These are phyloP conservation scores for Megalops cyprinoides DNA, from an alignment of 2,797 vertebrate genomes.

Conservation along the genomic window DNA sequence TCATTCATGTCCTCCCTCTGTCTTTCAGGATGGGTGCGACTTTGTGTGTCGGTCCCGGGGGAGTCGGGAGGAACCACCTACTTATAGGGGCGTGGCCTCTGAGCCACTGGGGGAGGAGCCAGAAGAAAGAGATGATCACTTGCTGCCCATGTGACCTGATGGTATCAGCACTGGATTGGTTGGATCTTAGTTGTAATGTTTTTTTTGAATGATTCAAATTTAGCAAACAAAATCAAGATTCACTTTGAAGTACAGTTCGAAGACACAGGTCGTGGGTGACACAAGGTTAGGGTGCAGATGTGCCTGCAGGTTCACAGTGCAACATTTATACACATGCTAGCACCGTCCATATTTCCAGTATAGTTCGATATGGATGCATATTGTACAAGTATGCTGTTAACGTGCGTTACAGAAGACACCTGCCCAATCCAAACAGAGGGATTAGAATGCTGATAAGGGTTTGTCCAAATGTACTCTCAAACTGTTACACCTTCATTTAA, in stretches of 20 bases:
- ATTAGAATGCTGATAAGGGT: constrained; percentile 19
- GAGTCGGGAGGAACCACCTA: constrained; percentile 75
- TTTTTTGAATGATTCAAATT: constrained; percentile 49
- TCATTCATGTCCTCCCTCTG: constrained; percentile 4
- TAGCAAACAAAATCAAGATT: constrained; percentile 26
- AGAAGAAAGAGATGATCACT: constrained; percentile 94
- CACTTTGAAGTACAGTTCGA: background rate
- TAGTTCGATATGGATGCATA: background rate
- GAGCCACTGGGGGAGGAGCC: constrained; percentile 87
- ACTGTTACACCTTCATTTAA: constrained; percentile 22
- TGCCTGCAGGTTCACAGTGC: constrained; percentile 14
- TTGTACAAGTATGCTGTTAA: constrained; percentile 1
- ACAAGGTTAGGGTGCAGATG: background rate
- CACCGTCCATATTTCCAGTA: constrained; percentile 10
- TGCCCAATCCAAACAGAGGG: constrained; percentile 13
- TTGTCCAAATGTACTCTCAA: constrained; percentile 44
- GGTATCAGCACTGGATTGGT: constrained; percentile 40
- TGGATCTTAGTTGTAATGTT: constrained; percentile 19
- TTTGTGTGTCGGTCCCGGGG: constrained; percentile 89
- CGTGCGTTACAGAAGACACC: background rate
- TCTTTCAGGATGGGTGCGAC: constrained; percentile 91
- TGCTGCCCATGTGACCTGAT: constrained; percentile 91
- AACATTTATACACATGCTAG: background rate
- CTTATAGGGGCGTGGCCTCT: constrained; percentile 81
- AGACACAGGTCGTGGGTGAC: constrained; percentile 10